Percentiles rank a stretch among this genome's conserved stretches.
phyloP scores from a whole-genome alignment of 2,113 vertebrate species.

The Peucedramus taeniatus region DNA sequence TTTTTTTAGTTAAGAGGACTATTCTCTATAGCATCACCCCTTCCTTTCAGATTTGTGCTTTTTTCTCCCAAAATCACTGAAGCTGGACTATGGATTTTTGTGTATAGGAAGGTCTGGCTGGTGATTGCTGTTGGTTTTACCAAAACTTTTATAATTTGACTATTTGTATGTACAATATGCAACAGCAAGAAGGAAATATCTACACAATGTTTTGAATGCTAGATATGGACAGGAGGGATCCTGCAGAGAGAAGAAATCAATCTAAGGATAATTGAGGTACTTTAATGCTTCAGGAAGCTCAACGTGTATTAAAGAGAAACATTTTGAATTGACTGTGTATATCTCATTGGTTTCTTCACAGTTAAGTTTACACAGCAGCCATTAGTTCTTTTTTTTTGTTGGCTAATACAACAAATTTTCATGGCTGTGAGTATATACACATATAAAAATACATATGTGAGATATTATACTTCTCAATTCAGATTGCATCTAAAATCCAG shows the following conservation, averaged over 20 bases:
- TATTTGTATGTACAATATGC: not conserved
- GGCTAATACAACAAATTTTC: not conserved
- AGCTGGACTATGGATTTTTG: not conserved
- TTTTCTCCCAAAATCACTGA: not conserved
- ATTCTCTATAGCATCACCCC: not conserved
- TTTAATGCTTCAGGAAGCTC: not conserved
- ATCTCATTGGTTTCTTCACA: not conserved
- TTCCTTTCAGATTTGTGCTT: not conserved
- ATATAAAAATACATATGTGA: not conserved
- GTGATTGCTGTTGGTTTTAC: not conserved
- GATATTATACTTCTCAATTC: not conserved
- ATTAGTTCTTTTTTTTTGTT: not conserved
- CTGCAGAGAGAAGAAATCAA: not conserved
- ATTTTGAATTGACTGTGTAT: not conserved
- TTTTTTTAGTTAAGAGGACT: not conserved
- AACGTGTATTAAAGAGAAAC: not conserved
- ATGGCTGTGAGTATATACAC: not conserved
- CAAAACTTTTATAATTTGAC: not conserved
- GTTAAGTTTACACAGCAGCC: not conserved
- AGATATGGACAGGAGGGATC: not conserved
- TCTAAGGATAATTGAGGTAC: not conserved
- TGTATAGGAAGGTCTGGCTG: not conserved
- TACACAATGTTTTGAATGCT: not conserved
- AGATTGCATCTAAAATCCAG: not conserved
- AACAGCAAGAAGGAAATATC: not conserved